Evolutionary conservation across 2,113 vertebrate species (phyloP), one percentile per base, ranked within the genome.

Genomic region (Oreochromis spilurus): DNA sequence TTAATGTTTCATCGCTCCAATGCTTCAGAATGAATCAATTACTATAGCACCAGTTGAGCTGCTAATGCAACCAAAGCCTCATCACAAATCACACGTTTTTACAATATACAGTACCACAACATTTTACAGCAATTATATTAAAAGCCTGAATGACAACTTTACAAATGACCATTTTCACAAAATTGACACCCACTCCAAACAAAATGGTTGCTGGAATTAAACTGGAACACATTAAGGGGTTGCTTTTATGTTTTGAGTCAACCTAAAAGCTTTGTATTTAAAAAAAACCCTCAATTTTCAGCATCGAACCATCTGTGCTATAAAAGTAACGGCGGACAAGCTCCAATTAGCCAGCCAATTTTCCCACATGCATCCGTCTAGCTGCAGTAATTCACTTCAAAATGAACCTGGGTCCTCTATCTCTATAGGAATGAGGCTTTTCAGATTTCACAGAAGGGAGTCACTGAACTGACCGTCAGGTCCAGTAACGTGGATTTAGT

Each of bases 161-260:
- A 84, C n/a, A 65, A 34, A 81, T 50, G 1, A n/a, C 14, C 40
- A 53, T 78, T 90, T 89, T 92, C 57, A 81, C 16, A 60, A 83
- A 89, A 85, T 75, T 70, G 58, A 83, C 80, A 43, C 87, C 89
- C 87, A 90, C 87, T 87, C 84, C 53, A 50, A 77, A 87, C 84
- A 48, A 54, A 77, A 67, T 75, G 45, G 88, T 62, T 52, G 36
- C 84, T 65, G 70, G 57, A 70, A 81, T 88, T 86, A 84, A 83
- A 86, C 10, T n/a, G 84, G 78, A 86, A 82, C 52, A 43, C 78
- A 85, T 83, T 54, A 75, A 24, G 58, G 55, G 53, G 36, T n/a
- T 57, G 80, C 31, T 85, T 90, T 85, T 40, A 82, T 77, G 81
- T 79, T 8, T 2, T 84, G 83, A 91, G 17, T 88, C 85, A 83